phyloP scores from a whole-genome alignment of 2,888 invertebrate genomes.

The Salpingus planirostris region DNA sequence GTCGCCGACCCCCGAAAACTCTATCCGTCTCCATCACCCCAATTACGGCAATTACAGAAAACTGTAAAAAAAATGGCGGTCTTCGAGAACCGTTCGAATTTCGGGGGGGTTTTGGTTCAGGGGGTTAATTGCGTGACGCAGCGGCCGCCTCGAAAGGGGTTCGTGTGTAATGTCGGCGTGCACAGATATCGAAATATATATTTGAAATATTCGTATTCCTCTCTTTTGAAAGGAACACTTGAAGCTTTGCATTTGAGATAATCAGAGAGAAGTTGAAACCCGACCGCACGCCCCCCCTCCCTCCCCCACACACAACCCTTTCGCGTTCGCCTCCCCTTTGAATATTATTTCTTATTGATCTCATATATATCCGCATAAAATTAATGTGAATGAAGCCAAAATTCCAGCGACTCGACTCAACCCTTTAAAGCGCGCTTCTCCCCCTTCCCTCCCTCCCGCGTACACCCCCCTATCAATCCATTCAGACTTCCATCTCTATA shows the following conservation, averaged over 20 bases:
- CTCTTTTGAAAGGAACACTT: conserved; percentile 19
- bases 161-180: too few relatives aligned
- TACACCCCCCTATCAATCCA: too few relatives aligned
- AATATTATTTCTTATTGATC: conserved; percentile 20
- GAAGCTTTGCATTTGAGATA: conserved; percentile 18
- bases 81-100: not conserved
- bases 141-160: too few relatives aligned
- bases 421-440: too few relatives aligned
- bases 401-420: conserved; percentile 19
- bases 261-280: conserved; percentile 17
- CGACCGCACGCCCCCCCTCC: not conserved
- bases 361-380: conserved; percentile 14
- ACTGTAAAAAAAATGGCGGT: too few relatives aligned
- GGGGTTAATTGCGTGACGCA: too few relatives aligned
- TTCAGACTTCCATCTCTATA: too few relatives aligned
- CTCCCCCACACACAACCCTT: not conserved
- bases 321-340: conserved; percentile 6
- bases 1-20: too few relatives aligned
- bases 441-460: too few relatives aligned
- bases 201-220: conserved; percentile 17
- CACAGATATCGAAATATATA: conserved; percentile 17
- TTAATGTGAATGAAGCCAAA: conserved; percentile 19
- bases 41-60: too few relatives aligned
- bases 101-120: too few relatives aligned
- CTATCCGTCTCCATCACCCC: too few relatives aligned